Evolutionary conservation across 1,140 invertebrate genomes (phyloP).

Genomic region (Chlorops oryzae): DNA sequence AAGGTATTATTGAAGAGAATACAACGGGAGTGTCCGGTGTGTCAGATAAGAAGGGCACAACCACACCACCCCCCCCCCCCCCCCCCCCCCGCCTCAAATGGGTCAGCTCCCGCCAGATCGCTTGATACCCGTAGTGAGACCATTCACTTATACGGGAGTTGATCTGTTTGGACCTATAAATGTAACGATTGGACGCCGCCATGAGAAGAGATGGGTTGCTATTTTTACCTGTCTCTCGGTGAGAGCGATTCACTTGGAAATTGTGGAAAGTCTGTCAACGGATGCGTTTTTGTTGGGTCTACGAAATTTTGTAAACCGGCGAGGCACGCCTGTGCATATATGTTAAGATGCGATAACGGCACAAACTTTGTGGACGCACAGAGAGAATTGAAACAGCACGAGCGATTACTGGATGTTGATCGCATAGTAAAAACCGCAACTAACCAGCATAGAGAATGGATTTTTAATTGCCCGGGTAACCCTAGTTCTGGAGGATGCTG

Average conservation of each 20-base stretch:
- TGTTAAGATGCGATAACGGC: slow-evolving; percentile 3
- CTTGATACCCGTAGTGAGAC: neutral
- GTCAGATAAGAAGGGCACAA: slow-evolving; percentile 9
- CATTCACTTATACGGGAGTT: slow-evolving; percentile 12
- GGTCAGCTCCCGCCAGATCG: slow-evolving; percentile 2
- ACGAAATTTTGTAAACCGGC: slow-evolving; percentile 1
- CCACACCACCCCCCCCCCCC: no score
- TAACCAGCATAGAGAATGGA: slow-evolving; percentile 7
- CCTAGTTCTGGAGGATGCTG: slow-evolving; percentile 21
- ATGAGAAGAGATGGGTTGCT: slow-evolving; percentile 19
- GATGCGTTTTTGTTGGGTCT: slow-evolving; percentile 10
- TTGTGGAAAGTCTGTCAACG: slow-evolving; percentile 1
- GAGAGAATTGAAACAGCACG: neutral
- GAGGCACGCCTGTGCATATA: slow-evolving; percentile 2
- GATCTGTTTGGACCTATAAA: slow-evolving; percentile 12
- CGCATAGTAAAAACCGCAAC: neutral
- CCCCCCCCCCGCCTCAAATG: neutral
- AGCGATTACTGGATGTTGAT: neutral
- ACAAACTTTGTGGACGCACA: slow-evolving; percentile 13
- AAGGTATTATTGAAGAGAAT: neutral
- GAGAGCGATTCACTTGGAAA: slow-evolving; percentile 4
- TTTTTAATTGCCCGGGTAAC: slow-evolving; percentile 9
- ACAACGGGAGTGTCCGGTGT: neutral
- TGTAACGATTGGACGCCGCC: slow-evolving; percentile 15
- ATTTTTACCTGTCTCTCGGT: slow-evolving; percentile 4